Percentiles rank a stretch among this genome's conserved stretches.
Conservation (phyloP, 2,888 invertebrate genomes). For the Erebia epiphron region DNA sequence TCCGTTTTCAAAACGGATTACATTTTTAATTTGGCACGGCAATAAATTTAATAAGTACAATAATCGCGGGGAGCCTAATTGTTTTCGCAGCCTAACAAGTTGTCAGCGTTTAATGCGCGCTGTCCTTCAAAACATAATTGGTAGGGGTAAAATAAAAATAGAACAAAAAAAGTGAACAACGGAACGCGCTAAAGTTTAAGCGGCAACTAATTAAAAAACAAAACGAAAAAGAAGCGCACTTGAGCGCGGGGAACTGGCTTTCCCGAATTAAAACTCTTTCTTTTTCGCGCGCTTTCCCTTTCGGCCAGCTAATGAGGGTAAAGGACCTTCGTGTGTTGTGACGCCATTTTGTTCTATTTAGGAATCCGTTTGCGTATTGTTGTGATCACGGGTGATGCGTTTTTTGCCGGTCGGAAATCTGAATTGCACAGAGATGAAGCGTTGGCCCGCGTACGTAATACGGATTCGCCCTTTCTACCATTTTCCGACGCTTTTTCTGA, state of each 20-base stretch:
- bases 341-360: conserved; percentile 51
- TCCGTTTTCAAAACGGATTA: conserved; percentile 27
- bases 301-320: conserved; percentile 74
- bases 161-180: conserved; percentile 58
- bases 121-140: conserved; percentile 49
- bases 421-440: not conserved
- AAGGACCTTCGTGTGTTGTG: conserved; percentile 63
- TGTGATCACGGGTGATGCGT: conserved; percentile 22
- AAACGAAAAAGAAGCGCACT: conserved; percentile 64
- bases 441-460: not conserved
- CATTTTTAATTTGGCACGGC: conserved; percentile 20
- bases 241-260: conserved; percentile 64
- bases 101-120: conserved; percentile 46
- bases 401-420: conserved; percentile 18
- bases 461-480: not conserved
- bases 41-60: conserved; percentile 17
- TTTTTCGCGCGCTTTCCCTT: conserved; percentile 71
- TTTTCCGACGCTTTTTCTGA: conserved; percentile 1
- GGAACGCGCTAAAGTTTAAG: conserved; percentile 69
- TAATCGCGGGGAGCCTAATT: conserved; percentile 33
- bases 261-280: conserved; percentile 68
- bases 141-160: conserved; percentile 51
- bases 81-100: conserved; percentile 42
- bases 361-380: conserved; percentile 43
- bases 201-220: conserved; percentile 77